Base-by-base conservation (phyloP, 30 jellyfish, hydroid and myxozoan species). In the Morbakka virulenta region DNA sequence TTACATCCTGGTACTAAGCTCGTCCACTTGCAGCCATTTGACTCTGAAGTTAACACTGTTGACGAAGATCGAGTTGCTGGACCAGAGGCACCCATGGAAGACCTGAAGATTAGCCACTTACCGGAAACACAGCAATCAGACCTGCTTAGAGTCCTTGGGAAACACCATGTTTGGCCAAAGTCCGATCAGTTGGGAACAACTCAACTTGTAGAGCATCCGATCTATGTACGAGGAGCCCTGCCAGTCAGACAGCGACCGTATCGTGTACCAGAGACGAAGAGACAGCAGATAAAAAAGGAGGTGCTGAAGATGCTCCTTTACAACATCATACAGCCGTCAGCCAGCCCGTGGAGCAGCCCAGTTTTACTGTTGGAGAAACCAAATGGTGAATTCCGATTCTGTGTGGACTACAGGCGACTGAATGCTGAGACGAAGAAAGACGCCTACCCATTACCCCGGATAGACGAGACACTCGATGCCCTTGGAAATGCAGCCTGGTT, bases 1-100 rank as follows among this genome's bases (percentile, higher is more conserved):
- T 48, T 79, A 35, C 89, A 79, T 81, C 82, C 89, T 79, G 83
- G 83, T 47, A 79, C 89, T 0, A 65, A 79, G 24, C 62, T 79
- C 23, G 32, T 79, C 52, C 83, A 79, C 48, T 31, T 79, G 75
- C 89, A 64, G 83, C 89, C 89, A 17, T 79, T 65, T 4, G 41
- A 17, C 41, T 26, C 30, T 25, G 30, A 47, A 12, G 22, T 17
- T 4, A 47, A 47, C 30, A 33, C 35, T 47, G 29, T 47, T 25
- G 13, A 14, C 30, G 36, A 11, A 34, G 73, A 35, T 0, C 48
- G 25, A 12, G 34, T 41, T 17, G 21, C 29, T 32, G 72, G 50
- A 47, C 21, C 25, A n/a, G 48, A 2, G 11, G 9, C 26, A 17
- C 82, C 72, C 48, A 35, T 35, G 0, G 69, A 53, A 53, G 69